These are phyloP conservation scores for Electrophaes corylata DNA, from an alignment of 2,888 invertebrate genomes.

Conservation along the genomic window DNA sequence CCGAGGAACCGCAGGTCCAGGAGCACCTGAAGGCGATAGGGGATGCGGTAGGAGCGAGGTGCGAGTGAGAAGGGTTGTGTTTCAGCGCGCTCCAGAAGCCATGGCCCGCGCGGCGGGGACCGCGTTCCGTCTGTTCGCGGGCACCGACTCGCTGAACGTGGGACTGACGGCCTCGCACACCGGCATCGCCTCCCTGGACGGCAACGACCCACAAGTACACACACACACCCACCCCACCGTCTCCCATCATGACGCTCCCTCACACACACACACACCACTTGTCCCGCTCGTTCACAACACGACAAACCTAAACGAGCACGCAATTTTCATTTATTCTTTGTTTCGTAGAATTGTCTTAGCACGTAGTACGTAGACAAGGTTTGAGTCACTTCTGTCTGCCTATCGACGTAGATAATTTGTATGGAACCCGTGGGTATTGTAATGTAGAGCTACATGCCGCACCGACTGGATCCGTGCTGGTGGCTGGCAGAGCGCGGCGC, in stretches of 20 bases:
- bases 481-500: background rate
- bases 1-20: background rate
- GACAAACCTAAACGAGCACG: background rate
- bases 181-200: slow-evolving; percentile 81
- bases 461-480: no score
- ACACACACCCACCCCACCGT: slow-evolving; percentile 52
- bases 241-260: background rate
- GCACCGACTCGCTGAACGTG: slow-evolving; percentile 89
- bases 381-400: no score
- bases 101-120: slow-evolving; percentile 91
- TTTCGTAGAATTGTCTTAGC: background rate
- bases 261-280: background rate
- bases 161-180: slow-evolving; percentile 87
- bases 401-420: no score
- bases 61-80: slow-evolving; percentile 55
- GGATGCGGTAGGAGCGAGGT: slow-evolving; percentile 20
- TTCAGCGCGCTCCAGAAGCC: slow-evolving; percentile 90
- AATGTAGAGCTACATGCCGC: background rate
- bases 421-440: no score
- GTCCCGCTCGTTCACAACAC: background rate
- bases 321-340: background rate
- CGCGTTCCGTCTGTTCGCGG: slow-evolving; percentile 90
- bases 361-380: background rate
- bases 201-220: slow-evolving; percentile 81
- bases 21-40: background rate